phyloP scores from a whole-genome alignment of 2,888 invertebrate species.

The Orthonevra nobilis region DNA sequence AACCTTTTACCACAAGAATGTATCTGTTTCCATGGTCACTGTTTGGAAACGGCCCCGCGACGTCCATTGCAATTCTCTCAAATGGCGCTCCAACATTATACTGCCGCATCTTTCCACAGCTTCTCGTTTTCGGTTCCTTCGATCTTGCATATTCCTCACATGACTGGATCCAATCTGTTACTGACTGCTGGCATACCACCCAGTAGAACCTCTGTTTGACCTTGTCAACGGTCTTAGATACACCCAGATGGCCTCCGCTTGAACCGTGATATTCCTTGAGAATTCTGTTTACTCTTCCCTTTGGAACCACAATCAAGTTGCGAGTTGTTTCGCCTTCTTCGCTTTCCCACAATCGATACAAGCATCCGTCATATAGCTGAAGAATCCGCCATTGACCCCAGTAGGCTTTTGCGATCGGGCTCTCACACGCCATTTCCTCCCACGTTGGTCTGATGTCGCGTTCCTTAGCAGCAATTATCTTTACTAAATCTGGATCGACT shows the following conservation, averaged over 20 bases:
- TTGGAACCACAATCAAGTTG: not conserved
- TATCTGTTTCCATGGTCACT: constrained; percentile 22
- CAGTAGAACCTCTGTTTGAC: constrained; percentile 31
- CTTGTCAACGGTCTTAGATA: constrained; percentile 14
- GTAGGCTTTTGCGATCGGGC: not conserved
- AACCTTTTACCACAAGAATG: constrained; percentile 57
- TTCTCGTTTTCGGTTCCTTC: not conserved
- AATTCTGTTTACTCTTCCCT: not conserved
- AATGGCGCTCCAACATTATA: not conserved
- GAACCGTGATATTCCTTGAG: constrained; percentile 12
- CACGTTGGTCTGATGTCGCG: not conserved
- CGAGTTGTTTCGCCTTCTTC: not conserved
- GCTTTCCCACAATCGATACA: not conserved
- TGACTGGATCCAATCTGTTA: constrained; percentile 1
- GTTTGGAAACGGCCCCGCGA: too few species aligned
- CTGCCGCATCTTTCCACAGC: not conserved
- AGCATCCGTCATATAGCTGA: not conserved
- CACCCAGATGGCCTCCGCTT: constrained; percentile 21
- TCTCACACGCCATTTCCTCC: not conserved
- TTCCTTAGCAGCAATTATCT: not conserved
- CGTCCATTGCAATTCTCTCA: not conserved
- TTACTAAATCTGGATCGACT: not conserved
- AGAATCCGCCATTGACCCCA: not conserved
- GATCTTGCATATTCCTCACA: not conserved
- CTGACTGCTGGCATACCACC: constrained; percentile 16